Evolutionary conservation across 1,140 invertebrate genomes (phyloP).

Genomic region (Leptoteleia sp.): DNA sequence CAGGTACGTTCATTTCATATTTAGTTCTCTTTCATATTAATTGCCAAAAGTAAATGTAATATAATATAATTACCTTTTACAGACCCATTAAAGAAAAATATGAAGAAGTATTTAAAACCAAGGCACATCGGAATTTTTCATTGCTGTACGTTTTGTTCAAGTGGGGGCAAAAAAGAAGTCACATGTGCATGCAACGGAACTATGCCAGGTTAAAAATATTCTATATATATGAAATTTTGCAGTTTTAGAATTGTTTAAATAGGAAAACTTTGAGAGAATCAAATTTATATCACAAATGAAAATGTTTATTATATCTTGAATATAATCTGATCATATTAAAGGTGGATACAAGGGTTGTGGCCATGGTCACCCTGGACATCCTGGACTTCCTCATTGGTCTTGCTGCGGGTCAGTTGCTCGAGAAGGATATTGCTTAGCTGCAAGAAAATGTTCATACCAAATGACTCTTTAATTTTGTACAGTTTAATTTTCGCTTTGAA

Average conservation of each 20-base stretch:
- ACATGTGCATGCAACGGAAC: constrained; percentile 86
- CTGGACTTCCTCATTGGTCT: constrained; percentile 89
- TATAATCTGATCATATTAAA: too few species aligned
- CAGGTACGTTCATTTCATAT: constrained; percentile 72
- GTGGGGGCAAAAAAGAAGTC: constrained; percentile 85
- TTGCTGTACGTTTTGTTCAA: constrained; percentile 91
- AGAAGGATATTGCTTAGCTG: constrained; percentile 70
- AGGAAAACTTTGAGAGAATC: too few species aligned
- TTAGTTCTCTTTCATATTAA: too few species aligned
- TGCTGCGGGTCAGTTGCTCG: constrained; percentile 84
- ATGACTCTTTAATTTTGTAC: constrained; percentile 67
- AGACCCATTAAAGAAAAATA: constrained; percentile 33
- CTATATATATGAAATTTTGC: too few species aligned
- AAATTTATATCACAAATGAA: too few species aligned
- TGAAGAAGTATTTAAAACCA: constrained; percentile 38
- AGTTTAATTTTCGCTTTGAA: constrained; percentile 2
- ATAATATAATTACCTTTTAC: constrained; percentile 30
- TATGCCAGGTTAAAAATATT: constrained; percentile 84
- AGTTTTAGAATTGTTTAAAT: too few species aligned
- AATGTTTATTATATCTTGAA: too few species aligned
- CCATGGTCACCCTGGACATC: constrained; percentile 89
- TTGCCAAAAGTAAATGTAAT: too few species aligned
- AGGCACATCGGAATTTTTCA: constrained; percentile 87
- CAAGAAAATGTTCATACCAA: constrained; percentile 69
- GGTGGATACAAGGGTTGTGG: constrained; percentile 89